Conservation (phyloP, 2,888 invertebrate genomes). For the Zonitis immaculata region DNA sequence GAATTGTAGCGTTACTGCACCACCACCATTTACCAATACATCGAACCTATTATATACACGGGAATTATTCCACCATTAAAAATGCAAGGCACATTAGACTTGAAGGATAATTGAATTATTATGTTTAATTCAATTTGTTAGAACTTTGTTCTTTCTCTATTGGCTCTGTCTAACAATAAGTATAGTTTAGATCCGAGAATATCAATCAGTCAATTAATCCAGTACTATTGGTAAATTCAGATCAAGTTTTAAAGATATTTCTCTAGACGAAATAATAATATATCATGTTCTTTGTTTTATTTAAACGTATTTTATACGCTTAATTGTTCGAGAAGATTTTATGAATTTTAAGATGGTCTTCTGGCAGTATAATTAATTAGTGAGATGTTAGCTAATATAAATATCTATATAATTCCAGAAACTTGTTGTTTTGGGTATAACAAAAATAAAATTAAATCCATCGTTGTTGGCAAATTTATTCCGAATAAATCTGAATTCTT, state of each 20-base stretch:
- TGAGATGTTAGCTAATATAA: background rate
- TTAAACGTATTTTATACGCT: constrained; percentile 12
- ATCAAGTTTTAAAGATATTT: background rate
- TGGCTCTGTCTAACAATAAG: no score
- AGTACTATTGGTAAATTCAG: constrained; percentile 4
- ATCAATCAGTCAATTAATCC: constrained; percentile 15
- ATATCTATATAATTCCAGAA: background rate
- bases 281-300: background rate
- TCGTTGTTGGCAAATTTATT: background rate
- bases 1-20: constrained; percentile 94
- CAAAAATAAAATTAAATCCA: background rate
- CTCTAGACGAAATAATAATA: background rate
- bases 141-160: background rate
- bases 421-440: background rate
- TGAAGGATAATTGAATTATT: constrained; percentile 30
- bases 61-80: constrained; percentile 24
- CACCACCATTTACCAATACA: constrained; percentile 97
- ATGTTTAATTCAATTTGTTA: constrained; percentile 25
- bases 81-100: constrained; percentile 26
- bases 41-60: constrained; percentile 88
- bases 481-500: no score
- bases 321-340: constrained; percentile 14
- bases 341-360: constrained; percentile 15
- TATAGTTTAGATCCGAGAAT: constrained; percentile 6
- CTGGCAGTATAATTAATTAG: constrained; percentile 7